Percentiles rank a stretch among this genome's conserved stretches.
phyloP scores from a whole-genome alignment of 2,797 vertebrate genomes.

The Varecia variegata region DNA sequence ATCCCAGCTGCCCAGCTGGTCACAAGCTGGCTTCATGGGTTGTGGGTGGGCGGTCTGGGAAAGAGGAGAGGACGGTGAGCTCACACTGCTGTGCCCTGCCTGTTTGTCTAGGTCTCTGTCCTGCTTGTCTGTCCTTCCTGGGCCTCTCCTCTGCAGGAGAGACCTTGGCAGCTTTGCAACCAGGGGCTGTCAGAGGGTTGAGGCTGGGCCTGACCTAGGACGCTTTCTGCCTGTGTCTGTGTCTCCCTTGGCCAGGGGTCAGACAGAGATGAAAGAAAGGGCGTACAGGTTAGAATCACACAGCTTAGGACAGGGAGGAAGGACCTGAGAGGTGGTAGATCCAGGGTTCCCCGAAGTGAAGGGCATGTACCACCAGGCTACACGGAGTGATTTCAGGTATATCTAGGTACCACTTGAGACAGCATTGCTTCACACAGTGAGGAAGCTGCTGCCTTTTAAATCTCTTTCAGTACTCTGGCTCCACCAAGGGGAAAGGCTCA shows the following conservation, averaged over 20 bases:
- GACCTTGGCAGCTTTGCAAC: conserved; percentile 36
- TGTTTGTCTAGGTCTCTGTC: conserved; percentile 72
- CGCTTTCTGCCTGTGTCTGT: conserved; percentile 38
- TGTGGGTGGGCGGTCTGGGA: neutral
- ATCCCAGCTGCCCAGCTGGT: neutral
- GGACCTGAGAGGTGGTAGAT: neutral
- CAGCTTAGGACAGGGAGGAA: neutral
- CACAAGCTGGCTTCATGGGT: neutral
- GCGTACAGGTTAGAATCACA: neutral
- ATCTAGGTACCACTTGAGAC: fast-evolving
- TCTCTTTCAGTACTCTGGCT: neutral
- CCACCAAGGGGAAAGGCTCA: neutral
- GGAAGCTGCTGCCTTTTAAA: neutral
- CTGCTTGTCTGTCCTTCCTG: conserved; percentile 55
- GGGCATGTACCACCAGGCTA: neutral
- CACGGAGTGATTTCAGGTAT: neutral
- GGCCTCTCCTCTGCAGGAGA: conserved; percentile 28
- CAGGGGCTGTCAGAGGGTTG: neutral
- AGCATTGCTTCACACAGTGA: neutral
- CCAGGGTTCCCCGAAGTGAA: neutral
- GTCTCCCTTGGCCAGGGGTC: conserved; percentile 22
- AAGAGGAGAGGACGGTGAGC: neutral
- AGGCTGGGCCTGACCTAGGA: neutral
- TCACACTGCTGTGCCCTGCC: conserved; percentile 76
- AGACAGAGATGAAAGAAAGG: neutral